Conservation (phyloP, 1,140 invertebrate genomes). For the Drosophila ficusphila region DNA sequence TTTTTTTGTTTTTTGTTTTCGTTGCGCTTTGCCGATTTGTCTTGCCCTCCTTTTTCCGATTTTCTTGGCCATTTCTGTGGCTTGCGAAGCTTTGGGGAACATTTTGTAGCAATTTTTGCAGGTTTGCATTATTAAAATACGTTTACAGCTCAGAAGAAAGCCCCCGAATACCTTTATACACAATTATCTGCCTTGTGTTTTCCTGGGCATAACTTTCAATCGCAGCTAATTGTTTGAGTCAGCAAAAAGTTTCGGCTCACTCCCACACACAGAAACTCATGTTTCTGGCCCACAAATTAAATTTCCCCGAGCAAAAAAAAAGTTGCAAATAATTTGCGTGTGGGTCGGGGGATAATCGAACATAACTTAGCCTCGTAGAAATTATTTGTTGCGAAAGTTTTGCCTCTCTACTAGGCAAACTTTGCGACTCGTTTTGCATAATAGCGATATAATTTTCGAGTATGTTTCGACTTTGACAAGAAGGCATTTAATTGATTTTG, state of each 20-base stretch:
- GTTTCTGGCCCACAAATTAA: slow-evolving; percentile 5
- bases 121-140: slow-evolving; percentile 65
- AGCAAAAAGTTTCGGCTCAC: slow-evolving; percentile 45
- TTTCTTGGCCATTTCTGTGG: slow-evolving; percentile 16
- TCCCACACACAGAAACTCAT: slow-evolving; percentile 16
- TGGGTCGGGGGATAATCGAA: slow-evolving; percentile 22
- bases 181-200: slow-evolving; percentile 40
- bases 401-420: slow-evolving; percentile 3
- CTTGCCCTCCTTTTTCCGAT: background rate
- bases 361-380: slow-evolving; percentile 35
- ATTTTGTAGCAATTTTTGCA: slow-evolving; percentile 40
- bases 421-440: slow-evolving; percentile 39
- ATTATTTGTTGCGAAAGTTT: slow-evolving; percentile 50
- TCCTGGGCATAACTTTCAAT: slow-evolving; percentile 73
- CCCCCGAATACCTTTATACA: slow-evolving; percentile 8
- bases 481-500: slow-evolving; percentile 43
- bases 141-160: slow-evolving; percentile 19
- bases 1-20: background rate
- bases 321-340: slow-evolving; percentile 48
- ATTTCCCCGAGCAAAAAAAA: slow-evolving; percentile 11
- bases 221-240: slow-evolving; percentile 76
- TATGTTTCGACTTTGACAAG: background rate
- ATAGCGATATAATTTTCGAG: slow-evolving; percentile 37
- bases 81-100: slow-evolving; percentile 29
- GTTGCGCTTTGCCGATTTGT: slow-evolving; percentile 23